These are phyloP conservation scores for Adoxophyes honmai DNA, from an alignment of 1,140 invertebrate species.

Conservation along the genomic window DNA sequence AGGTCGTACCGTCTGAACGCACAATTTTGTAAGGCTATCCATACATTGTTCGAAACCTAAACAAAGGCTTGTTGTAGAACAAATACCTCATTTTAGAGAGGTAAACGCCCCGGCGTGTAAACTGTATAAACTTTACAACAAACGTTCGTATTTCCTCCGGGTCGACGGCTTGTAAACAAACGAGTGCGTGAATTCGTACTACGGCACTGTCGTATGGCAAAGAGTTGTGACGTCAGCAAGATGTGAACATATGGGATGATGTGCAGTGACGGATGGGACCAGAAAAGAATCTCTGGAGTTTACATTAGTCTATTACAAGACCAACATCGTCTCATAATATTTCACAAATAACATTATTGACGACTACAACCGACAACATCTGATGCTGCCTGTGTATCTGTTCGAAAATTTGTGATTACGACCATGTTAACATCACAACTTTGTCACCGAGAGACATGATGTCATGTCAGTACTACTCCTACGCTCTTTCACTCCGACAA, in stretches of 20 bases:
- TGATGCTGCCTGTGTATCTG: no score
- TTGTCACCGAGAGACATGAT: no score
- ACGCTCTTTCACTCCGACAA: background rate
- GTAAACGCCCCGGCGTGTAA: constrained; percentile 65
- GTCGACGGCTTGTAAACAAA: constrained; percentile 64
- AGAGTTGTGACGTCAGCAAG: constrained; percentile 8
- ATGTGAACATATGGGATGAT: background rate
- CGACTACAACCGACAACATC: no score
- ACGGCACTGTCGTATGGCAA: constrained; percentile 19
- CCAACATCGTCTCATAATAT: no score
- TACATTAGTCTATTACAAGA: no score
- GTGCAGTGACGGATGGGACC: background rate
- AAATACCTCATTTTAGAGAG: constrained; percentile 64
- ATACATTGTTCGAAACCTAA: constrained; percentile 23
- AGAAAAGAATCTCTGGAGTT: background rate
- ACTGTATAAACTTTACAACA: constrained; percentile 51
- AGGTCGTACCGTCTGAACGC: constrained; percentile 8
- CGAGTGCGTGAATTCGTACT: constrained; percentile 27
- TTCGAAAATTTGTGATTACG: no score
- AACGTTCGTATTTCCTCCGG: constrained; percentile 60
- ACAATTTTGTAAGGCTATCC: constrained; percentile 11
- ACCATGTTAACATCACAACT: no score
- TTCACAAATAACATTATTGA: no score
- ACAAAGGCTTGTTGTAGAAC: constrained; percentile 52
- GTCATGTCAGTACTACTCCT: background rate